Evolutionary conservation across 2,888 invertebrate species (phyloP).

Genomic region (Gisinianus flammeolus): DNA sequence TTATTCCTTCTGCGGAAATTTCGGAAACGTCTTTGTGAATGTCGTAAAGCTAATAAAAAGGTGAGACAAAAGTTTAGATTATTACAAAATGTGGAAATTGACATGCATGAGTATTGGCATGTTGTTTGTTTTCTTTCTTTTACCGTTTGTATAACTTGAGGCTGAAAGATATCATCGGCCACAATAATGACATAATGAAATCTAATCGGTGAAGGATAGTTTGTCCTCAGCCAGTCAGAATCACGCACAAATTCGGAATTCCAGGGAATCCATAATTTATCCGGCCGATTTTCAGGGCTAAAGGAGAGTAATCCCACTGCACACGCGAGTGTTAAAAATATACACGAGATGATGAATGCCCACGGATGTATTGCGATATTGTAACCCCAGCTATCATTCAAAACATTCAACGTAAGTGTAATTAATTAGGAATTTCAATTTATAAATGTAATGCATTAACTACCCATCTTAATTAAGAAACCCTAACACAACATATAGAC

Average conservation of each 20-base stretch:
- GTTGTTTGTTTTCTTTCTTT: not conserved
- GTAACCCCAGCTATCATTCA: slow-evolving; percentile 55
- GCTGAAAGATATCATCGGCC: slow-evolving; percentile 57
- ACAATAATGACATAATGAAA: slow-evolving; percentile 58
- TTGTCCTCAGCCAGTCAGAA: slow-evolving; percentile 59
- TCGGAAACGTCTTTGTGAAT: slow-evolving; percentile 47
- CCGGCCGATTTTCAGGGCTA: slow-evolving; percentile 56
- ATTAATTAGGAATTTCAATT: not conserved
- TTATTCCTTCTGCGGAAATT: slow-evolving; percentile 26
- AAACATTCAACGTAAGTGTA: not conserved
- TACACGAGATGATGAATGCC: slow-evolving; percentile 49
- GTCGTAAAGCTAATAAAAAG: slow-evolving; percentile 44
- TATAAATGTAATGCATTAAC: no score
- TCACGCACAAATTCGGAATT: slow-evolving; percentile 60
- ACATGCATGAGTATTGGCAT: not conserved
- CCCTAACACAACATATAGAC: no score
- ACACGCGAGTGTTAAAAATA: slow-evolving; percentile 47
- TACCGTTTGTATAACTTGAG: slow-evolving; percentile 51
- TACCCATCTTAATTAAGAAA: no score
- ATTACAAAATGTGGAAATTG: not conserved
- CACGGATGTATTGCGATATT: slow-evolving; percentile 52
- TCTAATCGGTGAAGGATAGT: slow-evolving; percentile 59
- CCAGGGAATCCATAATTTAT: slow-evolving; percentile 60
- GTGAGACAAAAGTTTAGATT: not conserved
- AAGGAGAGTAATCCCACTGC: slow-evolving; percentile 54